These are phyloP conservation scores for Campoletis raptor DNA, from an alignment of 2,888 invertebrate species.

Conservation along the genomic window DNA sequence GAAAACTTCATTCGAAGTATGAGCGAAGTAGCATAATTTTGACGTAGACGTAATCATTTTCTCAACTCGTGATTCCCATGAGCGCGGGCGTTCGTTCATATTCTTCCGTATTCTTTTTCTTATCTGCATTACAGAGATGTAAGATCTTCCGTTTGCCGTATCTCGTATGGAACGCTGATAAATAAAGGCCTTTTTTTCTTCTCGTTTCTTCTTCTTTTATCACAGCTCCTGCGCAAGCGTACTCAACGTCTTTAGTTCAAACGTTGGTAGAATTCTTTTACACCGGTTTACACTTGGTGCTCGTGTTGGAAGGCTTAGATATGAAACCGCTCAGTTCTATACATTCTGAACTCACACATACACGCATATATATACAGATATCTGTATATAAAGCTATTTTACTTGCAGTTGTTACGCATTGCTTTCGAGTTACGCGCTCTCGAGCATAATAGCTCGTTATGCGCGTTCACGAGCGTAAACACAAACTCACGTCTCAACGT, in stretches of 20 bases:
- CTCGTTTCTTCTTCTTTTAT: slow-evolving; percentile 16
- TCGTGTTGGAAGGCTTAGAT: slow-evolving; percentile 40
- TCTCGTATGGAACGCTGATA: slow-evolving; percentile 45
- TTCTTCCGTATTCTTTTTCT: slow-evolving; percentile 26
- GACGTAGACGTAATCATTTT: background rate
- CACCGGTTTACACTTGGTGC: background rate
- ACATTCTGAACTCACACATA: slow-evolving; percentile 7
- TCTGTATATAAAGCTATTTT: slow-evolving; percentile 3
- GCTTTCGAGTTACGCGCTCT: slow-evolving; percentile 70
- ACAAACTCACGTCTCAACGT: slow-evolving; percentile 38
- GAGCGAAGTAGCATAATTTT: background rate
- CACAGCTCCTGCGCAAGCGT: background rate
- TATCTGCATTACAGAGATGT: slow-evolving; percentile 28
- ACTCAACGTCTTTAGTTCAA: background rate
- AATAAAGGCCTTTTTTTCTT: slow-evolving; percentile 31
- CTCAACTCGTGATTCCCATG: slow-evolving; percentile 4
- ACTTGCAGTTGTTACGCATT: slow-evolving; percentile 68
- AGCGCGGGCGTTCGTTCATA: background rate
- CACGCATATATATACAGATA: background rate
- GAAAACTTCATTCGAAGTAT: slow-evolving; percentile 1
- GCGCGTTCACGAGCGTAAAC: slow-evolving; percentile 69
- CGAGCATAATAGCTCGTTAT: slow-evolving; percentile 74
- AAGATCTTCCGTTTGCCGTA: slow-evolving; percentile 46
- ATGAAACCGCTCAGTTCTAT: slow-evolving; percentile 18
- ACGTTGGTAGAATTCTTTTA: slow-evolving; percentile 4